Evolutionary conservation across 2,113 vertebrate genomes (phyloP).

Genomic region (Phycodurus eques): DNA sequence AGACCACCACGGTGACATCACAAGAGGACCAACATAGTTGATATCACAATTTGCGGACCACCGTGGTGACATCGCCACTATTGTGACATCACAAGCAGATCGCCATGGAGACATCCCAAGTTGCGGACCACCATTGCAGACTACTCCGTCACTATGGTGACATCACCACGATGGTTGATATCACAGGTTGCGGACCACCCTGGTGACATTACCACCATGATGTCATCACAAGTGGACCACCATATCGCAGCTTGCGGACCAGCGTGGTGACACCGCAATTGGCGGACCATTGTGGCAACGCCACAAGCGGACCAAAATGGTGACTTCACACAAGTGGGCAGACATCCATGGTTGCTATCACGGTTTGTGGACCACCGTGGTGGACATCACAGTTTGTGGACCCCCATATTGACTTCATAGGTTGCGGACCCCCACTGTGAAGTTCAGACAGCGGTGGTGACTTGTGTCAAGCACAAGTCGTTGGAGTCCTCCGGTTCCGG

Average conservation of each 20-base stretch:
- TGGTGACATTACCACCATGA: neutral
- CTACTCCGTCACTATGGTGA: too few relatives aligned
- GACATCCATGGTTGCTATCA: too few relatives aligned
- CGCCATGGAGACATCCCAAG: too few relatives aligned
- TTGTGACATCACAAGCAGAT: too few relatives aligned
- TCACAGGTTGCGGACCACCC: neutral
- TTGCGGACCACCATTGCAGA: neutral
- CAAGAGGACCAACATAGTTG: neutral
- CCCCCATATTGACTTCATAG: neutral
- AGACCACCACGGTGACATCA: neutral
- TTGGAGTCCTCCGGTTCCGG: constrained; percentile 82
- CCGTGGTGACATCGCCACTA: neutral
- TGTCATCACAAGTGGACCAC: neutral
- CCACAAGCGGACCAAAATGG: neutral
- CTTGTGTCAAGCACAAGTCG: constrained; percentile 84
- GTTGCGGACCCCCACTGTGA: neutral
- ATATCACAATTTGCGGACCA: neutral
- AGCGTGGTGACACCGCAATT: neutral
- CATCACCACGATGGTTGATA: neutral
- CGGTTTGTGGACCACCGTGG: too few relatives aligned
- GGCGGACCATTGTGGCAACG: neutral
- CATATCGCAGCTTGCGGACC: neutral
- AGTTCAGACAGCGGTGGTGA: constrained; percentile 81
- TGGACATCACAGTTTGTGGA: too few relatives aligned
- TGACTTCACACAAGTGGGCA: too few relatives aligned